Evolutionary conservation across 2,888 invertebrate genomes (phyloP), one percentile per base, ranked within the genome.

Genomic region (Diabrotica balteata): DNA sequence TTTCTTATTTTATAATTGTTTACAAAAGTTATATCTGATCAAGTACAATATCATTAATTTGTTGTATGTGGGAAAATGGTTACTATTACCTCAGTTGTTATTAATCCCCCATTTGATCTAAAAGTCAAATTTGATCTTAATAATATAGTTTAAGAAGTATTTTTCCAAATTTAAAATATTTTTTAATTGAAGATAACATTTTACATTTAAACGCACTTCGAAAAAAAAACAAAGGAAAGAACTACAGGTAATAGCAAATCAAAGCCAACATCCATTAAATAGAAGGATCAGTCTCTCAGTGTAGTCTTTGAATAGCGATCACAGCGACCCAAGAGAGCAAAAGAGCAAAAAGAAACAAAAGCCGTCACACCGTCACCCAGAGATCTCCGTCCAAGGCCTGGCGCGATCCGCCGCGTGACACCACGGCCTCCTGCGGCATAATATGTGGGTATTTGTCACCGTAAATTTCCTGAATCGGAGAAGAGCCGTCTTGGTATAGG

Each of bases 371-470:
- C 47, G 49, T 63, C 63, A 63, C 63, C 63, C 54, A 55, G 44
- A 55, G 63, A 55, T 63, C 63, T 55, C 55, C 55, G 53, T 55
- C 46, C 49, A 63, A 50, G 43, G 45, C 49, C 17, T 54, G 52
- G 62, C 52, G 67, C 67, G 62, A 62, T 62, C 63, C 72, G 70
- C 73, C 67, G 72, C 72, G 72, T 65, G 67, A 69, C 71, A 63
- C 63, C 69, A 66, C 52, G 68, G 66, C 66, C 69, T 69, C 69
- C 71, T 69, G 69, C 63, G 74, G 79, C 75, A 80, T 81, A 81
- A 81, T 81, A 80, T 82, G 83, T 82, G 81, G 80, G 81, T 82
- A 83, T 82, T 82, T 82, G 82, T 82, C 82, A 80, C 80, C 78
- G 80, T 83, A 83, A 82, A 83, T 83, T 81, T 80, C 78, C 79